Conservation (phyloP, 1,140 invertebrate species). For the Habropoda laboriosa region DNA sequence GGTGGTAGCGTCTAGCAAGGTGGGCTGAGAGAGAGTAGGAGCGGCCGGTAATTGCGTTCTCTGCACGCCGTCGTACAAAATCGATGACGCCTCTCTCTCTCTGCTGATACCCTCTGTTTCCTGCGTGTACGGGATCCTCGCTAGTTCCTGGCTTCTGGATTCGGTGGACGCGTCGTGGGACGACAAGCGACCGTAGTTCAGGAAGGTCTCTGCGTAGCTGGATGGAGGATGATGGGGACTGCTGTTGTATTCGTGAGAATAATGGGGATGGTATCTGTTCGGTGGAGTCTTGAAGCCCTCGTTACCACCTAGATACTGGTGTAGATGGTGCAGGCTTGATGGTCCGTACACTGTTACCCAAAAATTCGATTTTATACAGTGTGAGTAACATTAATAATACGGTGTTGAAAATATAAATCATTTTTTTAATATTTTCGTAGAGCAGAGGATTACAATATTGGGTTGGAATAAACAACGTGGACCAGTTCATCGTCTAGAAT, state of each 20-base stretch:
- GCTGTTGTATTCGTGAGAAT: conserved; percentile 71
- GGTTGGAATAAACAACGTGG: too few species aligned
- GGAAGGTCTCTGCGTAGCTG: conserved; percentile 73
- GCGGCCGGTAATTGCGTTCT: conserved; percentile 68
- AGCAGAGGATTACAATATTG: too few species aligned
- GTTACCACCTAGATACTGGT: conserved; percentile 78
- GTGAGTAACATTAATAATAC: too few species aligned
- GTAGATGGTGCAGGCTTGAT: conserved; percentile 76
- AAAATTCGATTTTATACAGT: neutral
- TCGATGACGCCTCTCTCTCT: conserved; percentile 60
- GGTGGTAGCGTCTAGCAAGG: conserved; percentile 67
- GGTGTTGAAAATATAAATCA: too few species aligned
- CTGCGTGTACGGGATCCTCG: conserved; percentile 51
- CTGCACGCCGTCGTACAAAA: conserved; percentile 65
- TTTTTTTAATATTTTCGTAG: too few species aligned
- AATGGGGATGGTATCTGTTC: conserved; percentile 73
- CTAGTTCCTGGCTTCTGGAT: conserved; percentile 70
- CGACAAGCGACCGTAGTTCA: conserved; percentile 76
- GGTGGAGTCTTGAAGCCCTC: conserved; percentile 75
- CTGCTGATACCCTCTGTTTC: conserved; percentile 62
- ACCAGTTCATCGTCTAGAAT: too few species aligned
- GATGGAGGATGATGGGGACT: conserved; percentile 69
- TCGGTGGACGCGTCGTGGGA: conserved; percentile 71
- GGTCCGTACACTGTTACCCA: conserved; percentile 72
- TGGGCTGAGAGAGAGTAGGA: conserved; percentile 57